Conservation (phyloP, 2,797 vertebrate genomes). For the Peromyscus melanophrys region DNA sequence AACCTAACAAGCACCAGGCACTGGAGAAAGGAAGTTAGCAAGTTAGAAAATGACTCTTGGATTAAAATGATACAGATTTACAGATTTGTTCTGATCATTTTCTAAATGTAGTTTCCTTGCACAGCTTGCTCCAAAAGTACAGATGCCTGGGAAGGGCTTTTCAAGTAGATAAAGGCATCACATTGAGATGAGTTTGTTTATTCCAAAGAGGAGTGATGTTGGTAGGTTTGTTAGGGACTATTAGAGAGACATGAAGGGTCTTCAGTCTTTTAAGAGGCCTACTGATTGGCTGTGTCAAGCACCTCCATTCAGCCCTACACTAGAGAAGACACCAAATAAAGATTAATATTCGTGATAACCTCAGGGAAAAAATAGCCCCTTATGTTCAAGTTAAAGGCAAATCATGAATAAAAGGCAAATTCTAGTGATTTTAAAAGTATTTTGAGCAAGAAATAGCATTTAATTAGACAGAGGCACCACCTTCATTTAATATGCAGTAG, state of each 20-base stretch:
- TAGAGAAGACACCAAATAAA: slow-evolving; percentile 10
- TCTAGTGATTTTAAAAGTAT: slow-evolving; percentile 8
- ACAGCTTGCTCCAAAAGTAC: slow-evolving; percentile 9
- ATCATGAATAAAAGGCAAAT: slow-evolving; percentile 11
- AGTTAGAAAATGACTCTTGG: slow-evolving; percentile 6
- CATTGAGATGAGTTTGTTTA: neutral
- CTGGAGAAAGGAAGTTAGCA: neutral
- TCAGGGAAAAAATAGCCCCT: slow-evolving; percentile 25
- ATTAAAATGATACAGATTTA: neutral
- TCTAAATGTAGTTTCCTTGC: neutral
- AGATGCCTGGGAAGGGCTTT: neutral
- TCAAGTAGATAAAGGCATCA: neutral
- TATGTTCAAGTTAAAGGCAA: neutral
- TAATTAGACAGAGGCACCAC: neutral
- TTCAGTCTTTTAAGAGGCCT: neutral
- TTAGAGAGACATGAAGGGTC: accelerated
- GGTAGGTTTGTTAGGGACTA: neutral
- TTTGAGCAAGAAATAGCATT: slow-evolving; percentile 34
- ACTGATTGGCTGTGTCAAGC: neutral
- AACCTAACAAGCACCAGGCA: neutral
- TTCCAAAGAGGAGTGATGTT: neutral
- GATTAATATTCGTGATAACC: slow-evolving; percentile 44
- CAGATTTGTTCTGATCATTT: neutral
- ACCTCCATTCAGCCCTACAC: neutral
- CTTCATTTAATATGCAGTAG: neutral